phyloP scores from a whole-genome alignment of 2,113 vertebrate genomes.

The Riparia riparia region DNA sequence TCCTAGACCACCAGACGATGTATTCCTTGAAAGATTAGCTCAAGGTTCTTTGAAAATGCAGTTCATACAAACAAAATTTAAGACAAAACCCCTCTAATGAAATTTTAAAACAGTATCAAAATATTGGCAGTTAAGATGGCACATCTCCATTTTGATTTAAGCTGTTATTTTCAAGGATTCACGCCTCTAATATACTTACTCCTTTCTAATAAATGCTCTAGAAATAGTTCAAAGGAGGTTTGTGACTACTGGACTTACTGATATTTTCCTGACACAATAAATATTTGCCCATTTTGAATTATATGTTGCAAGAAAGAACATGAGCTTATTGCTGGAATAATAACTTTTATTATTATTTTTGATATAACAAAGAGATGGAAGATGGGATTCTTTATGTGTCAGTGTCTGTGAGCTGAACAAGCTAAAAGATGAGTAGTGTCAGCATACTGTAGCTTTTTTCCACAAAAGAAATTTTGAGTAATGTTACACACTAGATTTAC shows the following conservation, averaged over 20 bases:
- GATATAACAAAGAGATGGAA: background rate
- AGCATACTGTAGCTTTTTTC: background rate
- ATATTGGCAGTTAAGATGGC: background rate
- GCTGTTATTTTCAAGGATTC: background rate
- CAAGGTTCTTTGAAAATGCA: background rate
- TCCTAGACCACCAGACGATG: fast-evolving
- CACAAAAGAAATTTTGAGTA: constrained; percentile 1
- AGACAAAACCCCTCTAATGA: background rate
- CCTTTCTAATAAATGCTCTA: background rate
- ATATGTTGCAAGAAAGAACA: background rate
- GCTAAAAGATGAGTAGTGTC: background rate
- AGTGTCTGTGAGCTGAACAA: background rate
- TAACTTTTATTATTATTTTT: background rate
- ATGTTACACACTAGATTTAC: background rate
- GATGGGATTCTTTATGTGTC: background rate
- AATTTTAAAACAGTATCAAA: background rate
- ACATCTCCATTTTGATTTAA: background rate
- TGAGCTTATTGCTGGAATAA: background rate
- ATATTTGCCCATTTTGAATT: background rate
- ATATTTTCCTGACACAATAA: background rate
- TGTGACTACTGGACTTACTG: background rate
- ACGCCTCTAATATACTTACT: background rate
- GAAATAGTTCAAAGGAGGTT: background rate
- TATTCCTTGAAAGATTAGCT: background rate
- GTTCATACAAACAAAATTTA: background rate